Evolutionary conservation across 2,113 vertebrate species (phyloP).

Genomic region (Microtus richardsoni): DNA sequence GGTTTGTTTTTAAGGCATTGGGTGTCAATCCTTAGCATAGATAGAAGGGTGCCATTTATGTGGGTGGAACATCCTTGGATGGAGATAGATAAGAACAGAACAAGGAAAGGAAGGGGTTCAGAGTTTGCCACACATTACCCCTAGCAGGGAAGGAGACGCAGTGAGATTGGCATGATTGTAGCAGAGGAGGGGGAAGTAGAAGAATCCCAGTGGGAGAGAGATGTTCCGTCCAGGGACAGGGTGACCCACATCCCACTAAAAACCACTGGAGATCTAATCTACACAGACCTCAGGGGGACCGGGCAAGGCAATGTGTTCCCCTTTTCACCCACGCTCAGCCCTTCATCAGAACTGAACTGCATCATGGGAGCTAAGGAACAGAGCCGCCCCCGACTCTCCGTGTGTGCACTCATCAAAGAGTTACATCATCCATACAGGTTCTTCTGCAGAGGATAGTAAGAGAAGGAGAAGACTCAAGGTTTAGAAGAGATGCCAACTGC

Average conservation of each 20-base stretch:
- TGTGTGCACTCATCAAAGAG: background rate
- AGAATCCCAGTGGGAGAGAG: background rate
- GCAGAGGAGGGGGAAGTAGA: background rate
- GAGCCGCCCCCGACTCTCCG: background rate
- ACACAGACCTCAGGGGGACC: background rate
- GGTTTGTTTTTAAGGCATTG: background rate
- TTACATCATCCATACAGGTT: background rate
- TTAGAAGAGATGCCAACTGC: background rate
- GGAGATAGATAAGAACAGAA: background rate
- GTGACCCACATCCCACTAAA: background rate
- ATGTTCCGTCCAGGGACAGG: background rate
- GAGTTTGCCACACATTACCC: background rate
- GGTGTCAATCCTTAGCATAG: background rate
- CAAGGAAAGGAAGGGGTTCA: background rate
- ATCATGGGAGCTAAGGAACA: background rate
- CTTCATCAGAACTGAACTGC: background rate
- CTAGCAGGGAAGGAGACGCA: background rate
- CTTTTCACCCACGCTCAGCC: background rate
- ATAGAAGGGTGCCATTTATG: background rate
- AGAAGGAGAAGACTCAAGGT: background rate
- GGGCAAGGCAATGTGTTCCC: background rate
- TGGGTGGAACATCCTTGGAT: background rate
- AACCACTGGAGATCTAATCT: background rate
- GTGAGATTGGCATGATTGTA: too few relatives aligned
- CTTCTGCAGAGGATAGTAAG: background rate